These are phyloP conservation scores for Noctua janthe DNA, from an alignment of 2,888 invertebrate species.

Conservation along the genomic window DNA sequence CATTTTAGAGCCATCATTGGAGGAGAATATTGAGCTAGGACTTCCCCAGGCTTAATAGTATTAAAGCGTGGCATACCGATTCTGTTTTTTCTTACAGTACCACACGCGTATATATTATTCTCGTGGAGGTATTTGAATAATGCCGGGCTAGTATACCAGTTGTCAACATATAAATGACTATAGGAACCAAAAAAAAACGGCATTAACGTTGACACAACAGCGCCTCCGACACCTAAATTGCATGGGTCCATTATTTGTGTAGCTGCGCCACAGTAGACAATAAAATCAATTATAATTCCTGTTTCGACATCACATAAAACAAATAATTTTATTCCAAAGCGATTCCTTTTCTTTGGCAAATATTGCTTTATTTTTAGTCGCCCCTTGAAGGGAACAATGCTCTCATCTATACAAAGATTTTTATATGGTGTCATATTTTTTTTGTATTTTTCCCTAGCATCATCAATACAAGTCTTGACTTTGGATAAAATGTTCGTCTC, in stretches of 20 bases:
- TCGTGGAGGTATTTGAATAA: constrained; percentile 50
- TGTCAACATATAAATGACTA: constrained; percentile 55
- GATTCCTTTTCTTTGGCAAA: constrained; percentile 54
- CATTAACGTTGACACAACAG: constrained; percentile 49
- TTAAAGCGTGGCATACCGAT: constrained; percentile 1
- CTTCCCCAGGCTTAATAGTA: constrained; percentile 41
- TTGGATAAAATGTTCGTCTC: constrained; percentile 39
- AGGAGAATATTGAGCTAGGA: constrained; percentile 39
- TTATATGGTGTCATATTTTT: no score
- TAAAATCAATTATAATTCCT: constrained; percentile 59
- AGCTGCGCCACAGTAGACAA: constrained; percentile 57
- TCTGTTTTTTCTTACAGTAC: constrained; percentile 54
- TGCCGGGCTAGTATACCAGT: constrained; percentile 58
- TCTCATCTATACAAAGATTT: no score
- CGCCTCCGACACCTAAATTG: constrained; percentile 50
- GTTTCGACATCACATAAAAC: constrained; percentile 46
- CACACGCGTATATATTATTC: constrained; percentile 57
- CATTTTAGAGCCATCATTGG: constrained; percentile 59
- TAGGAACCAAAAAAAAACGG: constrained; percentile 46
- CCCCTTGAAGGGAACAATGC: no score
- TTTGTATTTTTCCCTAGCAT: not conserved
- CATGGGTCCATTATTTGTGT: constrained; percentile 45
- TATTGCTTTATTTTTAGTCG: no score
- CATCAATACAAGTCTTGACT: constrained; percentile 39
- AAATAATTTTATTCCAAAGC: constrained; percentile 14